phyloP scores from a whole-genome alignment of 2,113 vertebrate species.

The Ictidomys tridecemlineatus region DNA sequence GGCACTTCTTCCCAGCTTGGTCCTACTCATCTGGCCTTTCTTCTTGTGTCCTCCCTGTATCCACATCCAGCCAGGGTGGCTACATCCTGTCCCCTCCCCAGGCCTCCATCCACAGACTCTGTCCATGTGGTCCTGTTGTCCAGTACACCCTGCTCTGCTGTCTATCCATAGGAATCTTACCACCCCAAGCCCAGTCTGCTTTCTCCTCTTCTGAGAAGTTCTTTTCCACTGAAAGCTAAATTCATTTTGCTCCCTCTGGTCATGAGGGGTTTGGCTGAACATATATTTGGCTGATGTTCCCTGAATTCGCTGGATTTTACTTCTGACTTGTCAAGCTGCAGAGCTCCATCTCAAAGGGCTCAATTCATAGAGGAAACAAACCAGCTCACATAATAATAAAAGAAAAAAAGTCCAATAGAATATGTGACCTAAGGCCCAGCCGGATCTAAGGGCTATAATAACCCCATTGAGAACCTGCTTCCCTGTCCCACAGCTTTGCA shows the following conservation, averaged over 20 bases:
- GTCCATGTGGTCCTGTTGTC: too few species aligned
- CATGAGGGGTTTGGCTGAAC: background rate
- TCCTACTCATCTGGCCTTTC: too few species aligned
- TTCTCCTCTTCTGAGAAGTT: background rate
- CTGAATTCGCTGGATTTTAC: background rate
- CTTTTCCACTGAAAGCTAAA: background rate
- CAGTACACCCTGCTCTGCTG: too few species aligned
- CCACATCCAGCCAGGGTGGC: background rate
- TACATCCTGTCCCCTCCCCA: background rate
- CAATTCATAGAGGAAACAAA: background rate
- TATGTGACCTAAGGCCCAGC: background rate
- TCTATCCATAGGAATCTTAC: background rate
- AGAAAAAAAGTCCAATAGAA: background rate
- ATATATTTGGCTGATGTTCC: background rate
- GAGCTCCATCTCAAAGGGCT: background rate
- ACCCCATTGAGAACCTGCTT: background rate
- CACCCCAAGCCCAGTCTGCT: background rate
- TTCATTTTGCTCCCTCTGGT: background rate
- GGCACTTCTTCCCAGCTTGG: accelerated
- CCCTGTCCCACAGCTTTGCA: background rate
- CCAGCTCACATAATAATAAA: background rate
- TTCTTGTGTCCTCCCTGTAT: background rate
- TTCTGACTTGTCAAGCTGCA: background rate
- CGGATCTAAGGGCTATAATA: background rate
- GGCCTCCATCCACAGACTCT: too few species aligned